These are phyloP conservation scores for Climacteris rufus DNA, from an alignment of 2,113 vertebrate species.

Conservation along the genomic window DNA sequence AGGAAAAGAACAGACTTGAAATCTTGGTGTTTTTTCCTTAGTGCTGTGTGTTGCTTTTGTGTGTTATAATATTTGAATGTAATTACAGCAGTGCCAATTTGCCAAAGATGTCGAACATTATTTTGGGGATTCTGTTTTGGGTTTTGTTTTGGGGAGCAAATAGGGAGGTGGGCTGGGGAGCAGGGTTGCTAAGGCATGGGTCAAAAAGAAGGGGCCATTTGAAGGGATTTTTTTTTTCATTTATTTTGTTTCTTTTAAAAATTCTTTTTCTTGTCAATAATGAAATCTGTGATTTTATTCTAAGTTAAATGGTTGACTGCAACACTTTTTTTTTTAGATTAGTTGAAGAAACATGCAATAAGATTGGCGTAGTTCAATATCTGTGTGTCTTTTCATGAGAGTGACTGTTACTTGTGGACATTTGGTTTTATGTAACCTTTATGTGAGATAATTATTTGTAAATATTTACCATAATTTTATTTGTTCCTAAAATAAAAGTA, in stretches of 20 bases:
- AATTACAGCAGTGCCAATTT: slow-evolving; percentile 99
- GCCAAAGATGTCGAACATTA: slow-evolving; percentile 97
- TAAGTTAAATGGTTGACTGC: slow-evolving; percentile 91
- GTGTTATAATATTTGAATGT: slow-evolving; percentile 99
- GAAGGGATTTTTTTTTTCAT: slow-evolving; percentile 63
- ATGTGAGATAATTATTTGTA: slow-evolving; percentile 99
- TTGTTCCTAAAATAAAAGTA: slow-evolving; percentile 99
- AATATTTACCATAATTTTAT: slow-evolving; percentile 99
- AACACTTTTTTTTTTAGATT: slow-evolving; percentile 88
- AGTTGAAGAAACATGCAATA: slow-evolving; percentile 88
- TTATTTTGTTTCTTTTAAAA: slow-evolving; percentile 60
- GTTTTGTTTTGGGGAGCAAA: slow-evolving; percentile 46
- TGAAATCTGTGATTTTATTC: slow-evolving; percentile 80
- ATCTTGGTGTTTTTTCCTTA: slow-evolving; percentile 92
- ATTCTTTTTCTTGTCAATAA: slow-evolving; percentile 67
- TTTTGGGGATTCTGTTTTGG: slow-evolving; percentile 64
- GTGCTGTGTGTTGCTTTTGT: slow-evolving; percentile 93
- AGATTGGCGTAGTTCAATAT: slow-evolving; percentile 88
- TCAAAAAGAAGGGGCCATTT: slow-evolving; percentile 41
- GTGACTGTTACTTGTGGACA: slow-evolving; percentile 98
- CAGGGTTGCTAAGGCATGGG: slow-evolving; percentile 48
- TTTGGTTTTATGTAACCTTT: slow-evolving; percentile 96
- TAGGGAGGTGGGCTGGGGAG: slow-evolving; percentile 46
- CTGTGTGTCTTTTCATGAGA: slow-evolving; percentile 93
- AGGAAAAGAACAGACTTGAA: slow-evolving; percentile 86